Base-by-base conservation (phyloP, 2,113 vertebrate genomes). In the Cinclus cinclus region DNA sequence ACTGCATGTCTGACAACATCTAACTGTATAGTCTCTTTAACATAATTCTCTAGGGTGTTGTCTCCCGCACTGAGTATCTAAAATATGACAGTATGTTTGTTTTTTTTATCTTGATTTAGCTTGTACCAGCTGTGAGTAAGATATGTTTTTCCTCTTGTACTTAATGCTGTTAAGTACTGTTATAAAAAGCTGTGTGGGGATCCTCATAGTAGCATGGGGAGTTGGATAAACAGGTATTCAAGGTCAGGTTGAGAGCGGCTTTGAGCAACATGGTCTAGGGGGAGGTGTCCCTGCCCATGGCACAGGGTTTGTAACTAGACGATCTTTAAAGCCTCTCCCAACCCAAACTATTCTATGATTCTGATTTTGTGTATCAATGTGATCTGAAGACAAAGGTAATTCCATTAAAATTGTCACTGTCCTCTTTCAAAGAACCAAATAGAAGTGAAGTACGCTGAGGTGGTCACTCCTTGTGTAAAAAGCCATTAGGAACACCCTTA, bases 401-500 rank as follows among this genome's bases (percentile, higher is more conserved):
- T 83, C 69, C 28, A 31, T 59, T 49, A 33, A 53, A 90, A 64
- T 39, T 71, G n/a, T 47, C 15, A 31, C 12, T 41, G 10, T 49
- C 22, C 33, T n/a, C 18, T 76, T 77, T 67, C 41, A 80, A 84
- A 70, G 70, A 84, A 87, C 4, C 9, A 58, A 81, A 50, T 16
- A 35, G 53, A 87, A 60, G 5, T 44, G 28, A 73, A 89, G 20
- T n/a, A 30, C 30, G 64, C 12, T 64, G 35, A 71, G 28, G 7
- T 46, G 6, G 20, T 63, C 37, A 35, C 19, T 83, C 9, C 6
- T 56, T 10, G 8, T 22, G 3, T 3, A 15, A 42, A 60, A 59
- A 27, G 19, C 4, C 18, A 5, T 22, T 21, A 69, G 13, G 3
- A 28, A 1, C 8, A 22, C 4, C 17, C 6, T 20, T 46, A 7